These are phyloP conservation scores for Cataglyphis hispanica DNA, from an alignment of 1,140 invertebrate species.

Conservation along the genomic window DNA sequence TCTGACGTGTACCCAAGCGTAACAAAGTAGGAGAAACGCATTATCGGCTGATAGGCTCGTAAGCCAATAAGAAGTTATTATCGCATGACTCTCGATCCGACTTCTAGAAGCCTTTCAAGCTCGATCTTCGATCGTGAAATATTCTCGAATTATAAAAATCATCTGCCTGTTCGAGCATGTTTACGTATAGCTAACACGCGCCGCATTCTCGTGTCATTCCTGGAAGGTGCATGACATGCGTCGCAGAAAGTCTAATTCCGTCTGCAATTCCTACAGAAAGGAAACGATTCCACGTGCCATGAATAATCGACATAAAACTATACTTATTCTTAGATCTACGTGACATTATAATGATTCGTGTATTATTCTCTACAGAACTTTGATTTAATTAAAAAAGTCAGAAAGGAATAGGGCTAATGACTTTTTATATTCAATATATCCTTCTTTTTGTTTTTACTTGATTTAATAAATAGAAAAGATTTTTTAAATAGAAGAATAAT, in stretches of 20 bases:
- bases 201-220: slow-evolving; percentile 22
- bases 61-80: slow-evolving; percentile 31
- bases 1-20: slow-evolving; percentile 36
- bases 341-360: background rate
- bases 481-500: background rate
- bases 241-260: slow-evolving; percentile 29
- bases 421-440: no score
- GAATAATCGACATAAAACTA: slow-evolving; percentile 33
- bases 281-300: slow-evolving; percentile 34
- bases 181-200: slow-evolving; percentile 41
- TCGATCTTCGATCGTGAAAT: background rate
- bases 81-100: background rate
- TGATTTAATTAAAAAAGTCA: no score
- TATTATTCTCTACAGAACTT: background rate
- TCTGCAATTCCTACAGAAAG: slow-evolving; percentile 7
- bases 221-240: slow-evolving; percentile 28
- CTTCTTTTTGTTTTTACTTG: background rate
- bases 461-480: no score
- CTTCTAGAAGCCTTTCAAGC: background rate
- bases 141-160: slow-evolving; percentile 28
- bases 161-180: slow-evolving; percentile 7
- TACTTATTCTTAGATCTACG: background rate
- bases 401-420: no score
- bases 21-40: slow-evolving; percentile 32
- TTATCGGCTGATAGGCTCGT: slow-evolving; percentile 20